Conservation (phyloP, 2,113 vertebrate genomes). For the Macquaria ambigua region DNA sequence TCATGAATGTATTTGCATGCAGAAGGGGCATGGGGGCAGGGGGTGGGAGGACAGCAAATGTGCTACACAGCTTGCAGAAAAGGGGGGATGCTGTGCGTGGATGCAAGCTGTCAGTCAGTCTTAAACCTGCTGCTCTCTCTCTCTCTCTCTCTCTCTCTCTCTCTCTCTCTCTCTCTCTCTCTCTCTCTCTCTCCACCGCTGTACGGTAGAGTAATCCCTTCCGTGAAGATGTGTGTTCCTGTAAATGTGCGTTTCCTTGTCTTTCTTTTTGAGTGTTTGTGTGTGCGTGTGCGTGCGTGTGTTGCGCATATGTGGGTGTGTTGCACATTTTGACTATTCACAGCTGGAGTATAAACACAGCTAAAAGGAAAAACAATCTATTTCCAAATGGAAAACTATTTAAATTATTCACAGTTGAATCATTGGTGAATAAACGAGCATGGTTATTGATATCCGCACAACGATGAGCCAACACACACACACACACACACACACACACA, state of each 20-base stretch:
- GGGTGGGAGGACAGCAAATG: constrained; percentile 72
- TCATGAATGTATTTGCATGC: constrained; percentile 84
- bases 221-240: constrained; percentile 76
- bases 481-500: constrained; percentile 50
- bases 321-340: constrained; percentile 57
- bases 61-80: constrained; percentile 76
- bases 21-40: constrained; percentile 74
- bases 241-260: constrained; percentile 72
- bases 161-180: no score
- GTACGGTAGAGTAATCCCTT: constrained; percentile 80
- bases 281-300: constrained; percentile 19
- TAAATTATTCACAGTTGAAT: constrained; percentile 84
- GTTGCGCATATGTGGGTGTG: not conserved
- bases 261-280: constrained; percentile 53
- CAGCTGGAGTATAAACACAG: constrained; percentile 76
- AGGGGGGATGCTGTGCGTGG: constrained; percentile 75
- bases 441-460: constrained; percentile 81
- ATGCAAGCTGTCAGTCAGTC: constrained; percentile 86
- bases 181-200: constrained; percentile 52
- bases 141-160: constrained; percentile 31
- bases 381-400: constrained; percentile 81
- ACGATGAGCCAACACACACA: constrained; percentile 53
- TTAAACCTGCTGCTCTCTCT: constrained; percentile 77
- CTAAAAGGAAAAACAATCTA: constrained; percentile 80
- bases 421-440: constrained; percentile 79